phyloP scores from a whole-genome alignment of 2,113 vertebrate species.

The Leptodactylus fuscus region DNA sequence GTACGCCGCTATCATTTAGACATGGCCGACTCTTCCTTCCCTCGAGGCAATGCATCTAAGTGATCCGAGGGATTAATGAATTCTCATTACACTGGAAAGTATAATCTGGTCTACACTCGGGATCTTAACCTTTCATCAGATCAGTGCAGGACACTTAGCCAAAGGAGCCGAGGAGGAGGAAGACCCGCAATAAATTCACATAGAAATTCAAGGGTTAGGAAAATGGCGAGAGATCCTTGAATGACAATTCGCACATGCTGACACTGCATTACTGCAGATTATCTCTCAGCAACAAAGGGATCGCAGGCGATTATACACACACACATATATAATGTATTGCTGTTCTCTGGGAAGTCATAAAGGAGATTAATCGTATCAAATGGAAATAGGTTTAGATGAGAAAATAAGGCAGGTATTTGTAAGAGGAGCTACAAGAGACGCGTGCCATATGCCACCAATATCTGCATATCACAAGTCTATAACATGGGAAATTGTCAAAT shows the following conservation, averaged over 20 bases:
- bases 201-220: slow-evolving; percentile 64
- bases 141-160: slow-evolving; percentile 52
- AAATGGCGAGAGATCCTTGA: slow-evolving; percentile 61
- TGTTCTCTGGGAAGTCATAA: slow-evolving; percentile 11
- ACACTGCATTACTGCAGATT: slow-evolving; percentile 61
- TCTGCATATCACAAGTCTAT: not conserved
- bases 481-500: no score
- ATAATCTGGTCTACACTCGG: slow-evolving; percentile 48
- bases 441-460: not conserved
- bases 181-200: slow-evolving; percentile 39
- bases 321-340: slow-evolving; percentile 57
- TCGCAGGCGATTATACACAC: slow-evolving; percentile 58
- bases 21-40: slow-evolving; percentile 21
- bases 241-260: slow-evolving; percentile 62
- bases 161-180: slow-evolving; percentile 53
- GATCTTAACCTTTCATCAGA: slow-evolving; percentile 62
- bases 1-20: slow-evolving; percentile 37
- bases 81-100: slow-evolving; percentile 65
- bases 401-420: slow-evolving; percentile 1
- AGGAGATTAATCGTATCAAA: slow-evolving; percentile 62
- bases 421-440: not conserved
- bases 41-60: slow-evolving; percentile 32
- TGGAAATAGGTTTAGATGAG: slow-evolving; percentile 53
- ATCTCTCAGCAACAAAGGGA: slow-evolving; percentile 67
- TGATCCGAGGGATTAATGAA: slow-evolving; percentile 63